These are phyloP conservation scores for Drosophila lacicola DNA, from an alignment of 2,888 invertebrate species.

Conservation along the genomic window DNA sequence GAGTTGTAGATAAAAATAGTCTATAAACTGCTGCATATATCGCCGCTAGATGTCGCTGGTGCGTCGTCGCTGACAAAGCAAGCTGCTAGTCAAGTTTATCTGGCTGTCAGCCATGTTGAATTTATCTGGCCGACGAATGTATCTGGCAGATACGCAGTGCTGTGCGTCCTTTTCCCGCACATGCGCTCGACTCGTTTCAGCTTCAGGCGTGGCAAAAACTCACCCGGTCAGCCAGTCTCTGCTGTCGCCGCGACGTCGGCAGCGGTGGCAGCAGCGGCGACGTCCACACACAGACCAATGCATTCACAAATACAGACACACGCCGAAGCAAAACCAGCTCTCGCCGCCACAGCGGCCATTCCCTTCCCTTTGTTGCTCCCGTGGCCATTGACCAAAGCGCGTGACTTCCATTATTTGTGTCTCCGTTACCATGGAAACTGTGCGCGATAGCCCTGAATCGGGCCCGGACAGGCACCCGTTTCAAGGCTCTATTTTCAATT, in stretches of 20 bases:
- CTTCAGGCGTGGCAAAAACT: conserved; percentile 69
- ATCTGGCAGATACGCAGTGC: conserved; percentile 50
- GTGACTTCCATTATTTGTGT: conserved; percentile 68
- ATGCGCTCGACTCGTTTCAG: conserved; percentile 56
- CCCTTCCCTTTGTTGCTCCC: conserved; percentile 2
- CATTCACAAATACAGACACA: conserved; percentile 59
- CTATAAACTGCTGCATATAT: conserved; percentile 18
- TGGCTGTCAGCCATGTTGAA: conserved; percentile 80
- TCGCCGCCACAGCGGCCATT: background rate
- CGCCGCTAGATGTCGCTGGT: conserved; percentile 74
- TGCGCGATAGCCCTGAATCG: conserved; percentile 28
- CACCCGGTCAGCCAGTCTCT: conserved; percentile 50
- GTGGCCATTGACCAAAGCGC: conserved; percentile 55
- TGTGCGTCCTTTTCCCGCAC: conserved; percentile 70
- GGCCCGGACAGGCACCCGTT: conserved; percentile 12
- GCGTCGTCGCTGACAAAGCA: conserved; percentile 13
- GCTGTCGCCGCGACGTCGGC: conserved; percentile 38
- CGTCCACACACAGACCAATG: conserved; percentile 60
- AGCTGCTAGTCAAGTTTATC: conserved; percentile 55
- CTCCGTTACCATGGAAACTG: conserved; percentile 58
- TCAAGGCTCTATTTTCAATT: conserved; percentile 33
- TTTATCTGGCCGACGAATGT: conserved; percentile 72
- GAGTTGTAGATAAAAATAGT: conserved; percentile 53
- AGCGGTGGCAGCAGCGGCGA: conserved; percentile 39
- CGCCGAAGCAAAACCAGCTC: conserved; percentile 22